These are phyloP conservation scores for Sminthopsis crassicaudata DNA, from an alignment of 2,113 vertebrate species.

Conservation along the genomic window DNA sequence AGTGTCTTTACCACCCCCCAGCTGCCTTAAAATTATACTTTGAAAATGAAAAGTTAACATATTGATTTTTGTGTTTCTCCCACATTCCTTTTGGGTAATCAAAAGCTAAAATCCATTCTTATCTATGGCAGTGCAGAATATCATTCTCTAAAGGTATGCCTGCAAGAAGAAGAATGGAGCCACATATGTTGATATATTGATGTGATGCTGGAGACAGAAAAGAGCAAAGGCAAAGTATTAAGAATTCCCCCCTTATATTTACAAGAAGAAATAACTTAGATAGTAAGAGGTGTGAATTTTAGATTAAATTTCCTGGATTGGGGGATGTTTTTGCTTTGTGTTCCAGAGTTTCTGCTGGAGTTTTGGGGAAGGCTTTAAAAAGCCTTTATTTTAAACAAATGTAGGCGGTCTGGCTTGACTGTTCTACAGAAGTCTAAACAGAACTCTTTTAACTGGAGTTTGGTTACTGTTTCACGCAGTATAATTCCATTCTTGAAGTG, in stretches of 20 bases:
- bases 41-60: constrained; percentile 82
- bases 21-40: constrained; percentile 81
- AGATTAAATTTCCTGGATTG: constrained; percentile 32
- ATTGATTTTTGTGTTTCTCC: constrained; percentile 82
- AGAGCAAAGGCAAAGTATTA: constrained; percentile 34
- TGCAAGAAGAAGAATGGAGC: constrained; percentile 54
- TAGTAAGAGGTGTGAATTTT: constrained; percentile 21
- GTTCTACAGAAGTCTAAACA: constrained; percentile 27
- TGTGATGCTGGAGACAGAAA: constrained; percentile 66
- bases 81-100: constrained; percentile 78
- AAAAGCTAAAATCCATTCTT: constrained; percentile 61
- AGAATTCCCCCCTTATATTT: constrained; percentile 44
- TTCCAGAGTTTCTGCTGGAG: constrained; percentile 33
- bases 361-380: constrained; percentile 14
- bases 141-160: constrained; percentile 58
- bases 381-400: constrained; percentile 37
- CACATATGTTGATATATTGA: constrained; percentile 44
- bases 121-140: constrained; percentile 61
- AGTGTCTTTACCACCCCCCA: constrained; percentile 78
- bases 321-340: constrained; percentile 47
- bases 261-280: constrained; percentile 42
- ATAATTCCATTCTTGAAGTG: neutral
- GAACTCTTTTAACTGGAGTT: constrained; percentile 26
- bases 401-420: constrained; percentile 5
- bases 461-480: neutral